Evolutionary conservation across 2,113 vertebrate species (phyloP).

Genomic region (Elephas maximus): DNA sequence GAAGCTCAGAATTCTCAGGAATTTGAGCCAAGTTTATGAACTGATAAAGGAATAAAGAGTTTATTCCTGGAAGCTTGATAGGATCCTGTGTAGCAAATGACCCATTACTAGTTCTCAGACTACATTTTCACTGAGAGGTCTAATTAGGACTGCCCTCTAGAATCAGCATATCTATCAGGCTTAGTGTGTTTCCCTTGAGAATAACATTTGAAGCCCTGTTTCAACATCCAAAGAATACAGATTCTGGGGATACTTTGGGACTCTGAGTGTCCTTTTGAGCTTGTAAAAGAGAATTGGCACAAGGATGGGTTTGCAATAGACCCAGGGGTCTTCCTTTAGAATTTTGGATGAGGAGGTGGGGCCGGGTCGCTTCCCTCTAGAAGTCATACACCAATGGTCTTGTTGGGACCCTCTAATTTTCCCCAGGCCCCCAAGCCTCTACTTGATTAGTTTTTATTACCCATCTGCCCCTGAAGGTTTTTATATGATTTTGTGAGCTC

Average conservation of each 20-base stretch:
- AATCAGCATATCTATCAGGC: neutral
- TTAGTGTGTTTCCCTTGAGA: slow-evolving; percentile 6
- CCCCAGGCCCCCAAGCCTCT: neutral
- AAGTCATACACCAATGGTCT: neutral
- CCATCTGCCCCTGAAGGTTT: neutral
- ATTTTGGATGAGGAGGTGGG: neutral
- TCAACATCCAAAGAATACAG: slow-evolving; percentile 28
- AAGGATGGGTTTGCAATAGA: neutral
- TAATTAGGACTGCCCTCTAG: neutral
- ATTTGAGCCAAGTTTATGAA: neutral
- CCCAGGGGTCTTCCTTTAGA: neutral
- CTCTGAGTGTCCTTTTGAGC: slow-evolving; percentile 44
- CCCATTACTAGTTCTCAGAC: neutral
- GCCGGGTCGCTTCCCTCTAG: neutral
- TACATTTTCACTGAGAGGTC: slow-evolving; percentile 4
- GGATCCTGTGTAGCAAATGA: neutral
- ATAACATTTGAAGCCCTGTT: slow-evolving; percentile 65
- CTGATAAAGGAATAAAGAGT: neutral
- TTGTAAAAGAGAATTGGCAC: neutral
- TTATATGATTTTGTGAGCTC: neutral
- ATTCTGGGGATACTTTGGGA: neutral
- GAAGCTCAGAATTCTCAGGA: slow-evolving; percentile 13
- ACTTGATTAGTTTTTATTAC: neutral
- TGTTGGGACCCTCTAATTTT: neutral
- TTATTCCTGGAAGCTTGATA: slow-evolving; percentile 6